Evolutionary conservation across 1,140 invertebrate species (phyloP).

Genomic region (Antheraea pernyi): DNA sequence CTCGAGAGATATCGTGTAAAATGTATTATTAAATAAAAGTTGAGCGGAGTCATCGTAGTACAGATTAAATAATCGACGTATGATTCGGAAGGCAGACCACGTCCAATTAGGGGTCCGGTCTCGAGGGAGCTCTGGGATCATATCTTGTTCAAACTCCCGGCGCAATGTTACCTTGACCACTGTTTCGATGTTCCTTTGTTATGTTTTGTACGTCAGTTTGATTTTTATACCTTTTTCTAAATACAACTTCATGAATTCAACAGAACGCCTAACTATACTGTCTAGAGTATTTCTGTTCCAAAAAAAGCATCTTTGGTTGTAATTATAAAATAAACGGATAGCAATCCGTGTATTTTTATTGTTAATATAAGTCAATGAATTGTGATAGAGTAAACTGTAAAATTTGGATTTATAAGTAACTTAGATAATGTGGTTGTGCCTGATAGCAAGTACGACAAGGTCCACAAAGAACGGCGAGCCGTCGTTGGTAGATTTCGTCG

Average conservation of each 20-base stretch:
- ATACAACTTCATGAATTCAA: neutral
- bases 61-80: slow-evolving; percentile 55
- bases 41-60: slow-evolving; percentile 33
- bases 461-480: too few relatives aligned
- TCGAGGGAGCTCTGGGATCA: slow-evolving; percentile 47
- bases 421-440: too few relatives aligned
- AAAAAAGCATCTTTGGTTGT: too few relatives aligned
- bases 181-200: slow-evolving; percentile 6
- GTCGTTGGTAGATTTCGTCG: too few relatives aligned
- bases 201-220: neutral
- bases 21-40: slow-evolving; percentile 25
- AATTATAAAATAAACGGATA: too few relatives aligned
- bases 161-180: slow-evolving; percentile 11
- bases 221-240: neutral
- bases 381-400: too few relatives aligned
- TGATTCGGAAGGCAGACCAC: slow-evolving; percentile 50
- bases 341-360: too few relatives aligned
- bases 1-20: neutral
- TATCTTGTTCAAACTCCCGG: slow-evolving; percentile 27
- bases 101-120: slow-evolving; percentile 61
- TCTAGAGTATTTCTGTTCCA: too few relatives aligned
- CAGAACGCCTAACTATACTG: too few relatives aligned
- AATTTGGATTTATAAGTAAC: too few relatives aligned
- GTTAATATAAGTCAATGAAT: too few relatives aligned
- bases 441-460: too few relatives aligned